phyloP scores from a whole-genome alignment of 2,888 invertebrate genomes.

The Aporophyla lueneburgensis region DNA sequence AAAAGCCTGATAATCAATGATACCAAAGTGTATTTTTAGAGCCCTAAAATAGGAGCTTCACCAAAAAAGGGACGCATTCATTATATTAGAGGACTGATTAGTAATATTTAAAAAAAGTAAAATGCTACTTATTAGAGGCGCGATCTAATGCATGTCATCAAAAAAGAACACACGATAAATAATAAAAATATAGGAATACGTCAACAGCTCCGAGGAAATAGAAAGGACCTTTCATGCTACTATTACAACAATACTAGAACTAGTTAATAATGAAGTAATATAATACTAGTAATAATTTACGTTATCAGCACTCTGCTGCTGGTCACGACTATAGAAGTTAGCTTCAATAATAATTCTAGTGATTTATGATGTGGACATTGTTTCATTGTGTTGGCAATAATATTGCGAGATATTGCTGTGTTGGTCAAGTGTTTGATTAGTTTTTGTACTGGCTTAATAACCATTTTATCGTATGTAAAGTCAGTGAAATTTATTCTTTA shows the following conservation, averaged over 20 bases:
- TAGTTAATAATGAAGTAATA: constrained; percentile 42
- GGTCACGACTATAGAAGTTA: constrained; percentile 63
- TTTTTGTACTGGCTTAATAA: constrained; percentile 2
- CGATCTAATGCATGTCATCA: too few species aligned
- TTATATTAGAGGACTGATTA: too few species aligned
- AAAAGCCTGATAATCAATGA: not conserved
- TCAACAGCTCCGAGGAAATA: not conserved
- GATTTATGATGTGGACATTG: constrained; percentile 68
- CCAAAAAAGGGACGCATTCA: not conserved
- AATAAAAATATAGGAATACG: not conserved
- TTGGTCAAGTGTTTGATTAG: constrained; percentile 30
- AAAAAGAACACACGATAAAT: too few species aligned
- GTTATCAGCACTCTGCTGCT: constrained; percentile 37
- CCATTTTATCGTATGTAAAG: not conserved
- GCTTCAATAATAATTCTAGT: constrained; percentile 68
- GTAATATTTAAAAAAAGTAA: too few species aligned
- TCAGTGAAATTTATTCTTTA: too few species aligned
- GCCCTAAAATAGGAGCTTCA: not conserved
- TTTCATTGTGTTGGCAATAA: constrained; percentile 24
- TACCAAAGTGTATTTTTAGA: not conserved
- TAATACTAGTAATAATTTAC: constrained; percentile 48
- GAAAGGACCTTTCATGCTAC: not conserved
- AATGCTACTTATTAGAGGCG: too few species aligned
- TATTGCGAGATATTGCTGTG: constrained; percentile 22
- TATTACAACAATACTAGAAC: constrained; percentile 21